Percentiles rank a stretch among this genome's conserved stretches.
Conservation (phyloP, 1,140 invertebrate species). For the Meteorus sp. region DNA sequence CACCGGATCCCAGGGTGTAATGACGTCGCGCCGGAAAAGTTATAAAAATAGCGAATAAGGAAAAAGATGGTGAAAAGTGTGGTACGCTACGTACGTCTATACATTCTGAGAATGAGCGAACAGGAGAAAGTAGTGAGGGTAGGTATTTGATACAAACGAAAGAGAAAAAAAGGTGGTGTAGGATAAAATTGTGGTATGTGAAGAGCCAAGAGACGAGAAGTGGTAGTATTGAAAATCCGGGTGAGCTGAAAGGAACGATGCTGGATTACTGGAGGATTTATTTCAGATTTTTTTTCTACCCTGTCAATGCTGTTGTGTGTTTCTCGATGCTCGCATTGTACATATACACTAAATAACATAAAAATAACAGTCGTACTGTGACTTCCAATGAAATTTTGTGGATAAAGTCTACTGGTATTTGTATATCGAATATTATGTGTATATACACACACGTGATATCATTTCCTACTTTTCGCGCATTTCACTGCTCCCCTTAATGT, state of each 20-base stretch:
- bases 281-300: slow-evolving; percentile 52
- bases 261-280: slow-evolving; percentile 58
- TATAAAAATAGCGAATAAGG: slow-evolving; percentile 1
- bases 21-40: neutral
- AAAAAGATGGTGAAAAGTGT: neutral
- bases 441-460: slow-evolving; percentile 4
- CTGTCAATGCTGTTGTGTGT: slow-evolving; percentile 13
- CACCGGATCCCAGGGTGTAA: slow-evolving; percentile 5
- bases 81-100: too few species aligned
- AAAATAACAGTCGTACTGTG: slow-evolving; percentile 14
- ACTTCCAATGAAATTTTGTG: neutral
- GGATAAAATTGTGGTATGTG: neutral
- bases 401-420: slow-evolving; percentile 3
- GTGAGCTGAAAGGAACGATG: slow-evolving; percentile 54
- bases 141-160: slow-evolving; percentile 16
- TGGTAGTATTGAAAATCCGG: slow-evolving; percentile 44
- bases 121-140: neutral
- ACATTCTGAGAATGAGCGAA: too few species aligned
- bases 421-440: slow-evolving; percentile 2
- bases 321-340: slow-evolving; percentile 5
- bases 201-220: slow-evolving; percentile 44
- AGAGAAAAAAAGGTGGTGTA: slow-evolving; percentile 4
- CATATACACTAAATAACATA: slow-evolving; percentile 6
- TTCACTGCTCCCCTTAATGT: too few species aligned
- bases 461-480: too few species aligned